Evolutionary conservation across 2,797 vertebrate species (phyloP).

Genomic region (Catamblyrhynchus diadema): DNA sequence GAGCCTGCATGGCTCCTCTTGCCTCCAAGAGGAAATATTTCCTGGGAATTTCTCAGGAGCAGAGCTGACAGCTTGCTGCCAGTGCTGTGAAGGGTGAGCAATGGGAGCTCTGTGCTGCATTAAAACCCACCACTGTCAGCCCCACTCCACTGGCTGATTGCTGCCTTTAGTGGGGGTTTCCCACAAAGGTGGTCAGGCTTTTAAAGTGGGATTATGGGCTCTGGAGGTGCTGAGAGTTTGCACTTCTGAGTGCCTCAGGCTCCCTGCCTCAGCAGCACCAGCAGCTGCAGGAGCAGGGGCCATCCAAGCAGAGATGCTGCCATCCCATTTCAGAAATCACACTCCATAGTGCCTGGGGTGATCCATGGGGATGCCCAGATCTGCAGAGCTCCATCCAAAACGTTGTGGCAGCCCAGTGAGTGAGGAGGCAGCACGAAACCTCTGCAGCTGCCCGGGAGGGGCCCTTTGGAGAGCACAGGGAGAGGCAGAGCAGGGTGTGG

Average conservation of each 20-base stretch:
- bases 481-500: not conserved
- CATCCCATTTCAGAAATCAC: not conserved
- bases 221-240: not conserved
- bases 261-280: not conserved
- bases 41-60: not conserved
- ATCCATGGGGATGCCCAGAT: not conserved
- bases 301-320: not conserved
- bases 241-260: rapidly evolving
- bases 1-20: not conserved
- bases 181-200: not conserved
- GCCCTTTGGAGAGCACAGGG: not conserved
- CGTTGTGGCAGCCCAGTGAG: not conserved
- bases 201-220: not conserved
- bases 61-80: not conserved
- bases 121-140: not conserved
- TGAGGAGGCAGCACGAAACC: not conserved
- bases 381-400: rapidly evolving
- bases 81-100: not conserved
- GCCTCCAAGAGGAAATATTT: not conserved
- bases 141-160: no score
- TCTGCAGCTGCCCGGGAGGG: not conserved
- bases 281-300: not conserved
- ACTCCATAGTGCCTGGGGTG: not conserved
- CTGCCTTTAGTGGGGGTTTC: not conserved
- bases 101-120: not conserved